Percentiles rank a stretch among this genome's conserved stretches.
These are phyloP conservation scores for Halictus ligatus DNA, from an alignment of 2,888 invertebrate genomes.

Conservation along the genomic window DNA sequence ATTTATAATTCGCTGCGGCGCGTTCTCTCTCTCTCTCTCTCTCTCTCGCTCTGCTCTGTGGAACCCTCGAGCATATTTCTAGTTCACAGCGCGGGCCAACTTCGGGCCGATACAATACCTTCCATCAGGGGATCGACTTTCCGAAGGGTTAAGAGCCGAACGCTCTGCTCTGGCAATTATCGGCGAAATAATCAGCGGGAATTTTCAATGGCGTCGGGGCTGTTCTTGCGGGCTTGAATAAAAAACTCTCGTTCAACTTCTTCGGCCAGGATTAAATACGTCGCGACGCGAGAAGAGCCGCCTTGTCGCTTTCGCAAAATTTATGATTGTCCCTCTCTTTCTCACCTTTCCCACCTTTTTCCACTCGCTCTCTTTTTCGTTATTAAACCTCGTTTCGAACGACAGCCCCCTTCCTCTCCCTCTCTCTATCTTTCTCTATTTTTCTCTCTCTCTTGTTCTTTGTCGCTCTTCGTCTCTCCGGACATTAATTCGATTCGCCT, in stretches of 20 bases:
- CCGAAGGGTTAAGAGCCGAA: constrained; percentile 24
- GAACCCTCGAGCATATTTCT: neutral
- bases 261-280: constrained; percentile 45
- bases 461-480: constrained; percentile 18
- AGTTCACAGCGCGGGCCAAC: neutral
- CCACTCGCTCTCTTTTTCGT: constrained; percentile 60
- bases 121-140: constrained; percentile 15
- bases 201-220: constrained; percentile 21
- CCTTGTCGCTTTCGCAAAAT: constrained; percentile 7
- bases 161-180: constrained; percentile 44
- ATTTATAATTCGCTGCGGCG: constrained; percentile 2
- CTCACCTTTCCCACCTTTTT: neutral
- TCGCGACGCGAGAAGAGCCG: constrained; percentile 14
- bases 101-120: neutral
- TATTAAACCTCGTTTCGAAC: constrained; percentile 71
- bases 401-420: constrained; percentile 13
- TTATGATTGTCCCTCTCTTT: constrained; percentile 1
- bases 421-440: neutral
- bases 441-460: neutral
- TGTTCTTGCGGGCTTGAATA: neutral
- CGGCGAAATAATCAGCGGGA: constrained; percentile 47
- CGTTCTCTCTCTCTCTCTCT: neutral
- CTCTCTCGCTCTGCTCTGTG: neutral
- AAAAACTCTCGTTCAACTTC: constrained; percentile 41
- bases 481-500: constrained; percentile 60